These are phyloP conservation scores for Lamellibrachia luymesi DNA, from an alignment of 1,140 invertebrate genomes.

Conservation along the genomic window DNA sequence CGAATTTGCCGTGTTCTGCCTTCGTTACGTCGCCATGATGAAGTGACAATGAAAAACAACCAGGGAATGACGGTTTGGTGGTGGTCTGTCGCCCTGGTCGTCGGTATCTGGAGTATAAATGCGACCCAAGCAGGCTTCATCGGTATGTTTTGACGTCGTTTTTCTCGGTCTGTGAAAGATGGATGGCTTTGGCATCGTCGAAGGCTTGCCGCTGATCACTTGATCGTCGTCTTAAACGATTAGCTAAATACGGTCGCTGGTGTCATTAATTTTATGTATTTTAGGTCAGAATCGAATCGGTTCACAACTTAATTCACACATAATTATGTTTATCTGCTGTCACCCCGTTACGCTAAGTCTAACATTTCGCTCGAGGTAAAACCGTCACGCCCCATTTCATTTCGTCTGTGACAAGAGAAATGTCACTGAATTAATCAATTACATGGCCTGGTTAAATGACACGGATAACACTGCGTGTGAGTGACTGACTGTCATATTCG, in stretches of 20 bases:
- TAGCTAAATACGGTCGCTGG: not conserved
- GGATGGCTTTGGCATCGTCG: not conserved
- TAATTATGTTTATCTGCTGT: not conserved
- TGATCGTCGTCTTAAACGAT: not conserved
- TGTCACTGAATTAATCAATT: not conserved
- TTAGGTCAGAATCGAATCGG: not conserved
- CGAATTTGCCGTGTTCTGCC: not conserved
- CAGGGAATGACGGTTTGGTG: conserved; percentile 3
- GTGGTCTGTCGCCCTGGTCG: not conserved
- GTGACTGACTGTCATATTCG: not conserved
- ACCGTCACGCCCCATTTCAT: not conserved
- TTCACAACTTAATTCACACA: not conserved
- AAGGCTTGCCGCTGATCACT: not conserved
- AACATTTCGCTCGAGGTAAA: not conserved
- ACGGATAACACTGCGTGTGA: not conserved
- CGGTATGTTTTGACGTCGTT: not conserved
- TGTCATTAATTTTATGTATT: not conserved
- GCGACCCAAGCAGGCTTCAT: not conserved
- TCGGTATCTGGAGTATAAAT: not conserved
- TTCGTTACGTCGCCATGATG: not conserved
- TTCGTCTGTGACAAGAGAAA: not conserved
- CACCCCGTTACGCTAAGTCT: not conserved
- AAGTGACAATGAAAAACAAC: not conserved
- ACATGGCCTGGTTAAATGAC: not conserved
- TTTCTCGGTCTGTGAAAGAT: not conserved